A percentile compares a stretch with the other conserved stretches of the same genome.
phyloP scores from a whole-genome alignment of 2,888 invertebrate species.

The Ceriagrion tenellum region DNA sequence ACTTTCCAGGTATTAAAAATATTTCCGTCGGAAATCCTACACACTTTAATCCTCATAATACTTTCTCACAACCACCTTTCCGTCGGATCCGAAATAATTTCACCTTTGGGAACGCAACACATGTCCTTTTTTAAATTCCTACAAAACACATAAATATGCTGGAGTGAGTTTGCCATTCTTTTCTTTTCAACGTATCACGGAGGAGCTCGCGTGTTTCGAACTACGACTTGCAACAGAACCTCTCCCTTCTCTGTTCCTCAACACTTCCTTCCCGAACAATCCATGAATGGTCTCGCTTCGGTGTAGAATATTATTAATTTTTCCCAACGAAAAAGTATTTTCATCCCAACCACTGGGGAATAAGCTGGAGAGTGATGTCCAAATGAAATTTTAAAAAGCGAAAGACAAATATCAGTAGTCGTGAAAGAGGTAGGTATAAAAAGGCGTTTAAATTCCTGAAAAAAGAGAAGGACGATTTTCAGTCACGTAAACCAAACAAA shows the following conservation, averaged over 20 bases:
- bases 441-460: not conserved
- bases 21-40: not conserved
- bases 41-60: not conserved
- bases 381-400: not conserved
- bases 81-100: not conserved
- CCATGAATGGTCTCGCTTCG: not conserved
- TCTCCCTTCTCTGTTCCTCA: not conserved
- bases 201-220: conserved; percentile 39
- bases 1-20: not conserved
- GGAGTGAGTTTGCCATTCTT: not conserved
- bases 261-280: not conserved
- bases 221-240: not conserved
- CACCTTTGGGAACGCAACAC: not conserved
- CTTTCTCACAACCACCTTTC: not conserved
- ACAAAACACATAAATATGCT: not conserved
- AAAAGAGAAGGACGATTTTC: not conserved
- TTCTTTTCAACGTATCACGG: not conserved
- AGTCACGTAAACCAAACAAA: conserved; percentile 25
- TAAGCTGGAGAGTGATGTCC: not conserved
- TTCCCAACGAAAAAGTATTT: not conserved
- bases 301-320: not conserved
- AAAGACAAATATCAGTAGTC: not conserved
- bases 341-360: not conserved
- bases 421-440: no score
- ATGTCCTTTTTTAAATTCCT: not conserved